phyloP scores from a whole-genome alignment of 1,140 invertebrate genomes.

The Sinonovacula constricta region DNA sequence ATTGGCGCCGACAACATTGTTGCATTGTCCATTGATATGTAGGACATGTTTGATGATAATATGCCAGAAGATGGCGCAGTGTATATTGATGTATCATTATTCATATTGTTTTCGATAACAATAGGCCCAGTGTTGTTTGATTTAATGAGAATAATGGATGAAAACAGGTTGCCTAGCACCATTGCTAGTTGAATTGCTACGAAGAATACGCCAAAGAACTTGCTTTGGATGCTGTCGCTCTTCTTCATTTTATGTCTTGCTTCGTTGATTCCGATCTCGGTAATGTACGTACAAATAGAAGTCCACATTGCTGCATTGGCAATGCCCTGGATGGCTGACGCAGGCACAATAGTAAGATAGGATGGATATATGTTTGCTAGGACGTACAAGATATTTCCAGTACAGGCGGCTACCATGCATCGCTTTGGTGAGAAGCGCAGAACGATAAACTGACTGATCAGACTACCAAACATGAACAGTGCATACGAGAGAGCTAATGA shows the following conservation, averaged over 20 bases:
- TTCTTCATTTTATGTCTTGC: slow-evolving; percentile 47
- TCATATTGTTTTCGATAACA: too few relatives aligned
- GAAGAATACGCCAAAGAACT: slow-evolving; percentile 70
- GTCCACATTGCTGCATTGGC: slow-evolving; percentile 66
- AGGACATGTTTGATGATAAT: too few relatives aligned
- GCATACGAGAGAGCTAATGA: slow-evolving; percentile 59
- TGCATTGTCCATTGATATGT: too few relatives aligned
- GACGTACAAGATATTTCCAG: slow-evolving; percentile 62
- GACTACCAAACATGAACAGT: slow-evolving; percentile 63
- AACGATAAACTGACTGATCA: slow-evolving; percentile 65
- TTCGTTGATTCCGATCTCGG: slow-evolving; percentile 62
- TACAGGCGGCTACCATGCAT: slow-evolving; percentile 46
- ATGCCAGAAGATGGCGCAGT: too few relatives aligned
- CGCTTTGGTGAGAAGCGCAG: slow-evolving; percentile 58
- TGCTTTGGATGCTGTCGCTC: slow-evolving; percentile 57
- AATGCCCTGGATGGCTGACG: slow-evolving; percentile 59
- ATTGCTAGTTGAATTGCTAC: slow-evolving; percentile 63
- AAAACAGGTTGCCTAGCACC: slow-evolving; percentile 64
- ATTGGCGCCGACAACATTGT: too few relatives aligned
- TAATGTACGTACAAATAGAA: slow-evolving; percentile 68
- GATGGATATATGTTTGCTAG: slow-evolving; percentile 66
- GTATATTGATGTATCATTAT: too few relatives aligned
- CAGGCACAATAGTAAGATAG: slow-evolving; percentile 64
- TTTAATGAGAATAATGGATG: slow-evolving; percentile 61
- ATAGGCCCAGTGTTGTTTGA: too few relatives aligned